A percentile compares a stretch with the other conserved stretches of the same genome.
These are phyloP conservation scores for Sparidentex hasta DNA, from an alignment of 2,797 vertebrate species.

Conservation along the genomic window DNA sequence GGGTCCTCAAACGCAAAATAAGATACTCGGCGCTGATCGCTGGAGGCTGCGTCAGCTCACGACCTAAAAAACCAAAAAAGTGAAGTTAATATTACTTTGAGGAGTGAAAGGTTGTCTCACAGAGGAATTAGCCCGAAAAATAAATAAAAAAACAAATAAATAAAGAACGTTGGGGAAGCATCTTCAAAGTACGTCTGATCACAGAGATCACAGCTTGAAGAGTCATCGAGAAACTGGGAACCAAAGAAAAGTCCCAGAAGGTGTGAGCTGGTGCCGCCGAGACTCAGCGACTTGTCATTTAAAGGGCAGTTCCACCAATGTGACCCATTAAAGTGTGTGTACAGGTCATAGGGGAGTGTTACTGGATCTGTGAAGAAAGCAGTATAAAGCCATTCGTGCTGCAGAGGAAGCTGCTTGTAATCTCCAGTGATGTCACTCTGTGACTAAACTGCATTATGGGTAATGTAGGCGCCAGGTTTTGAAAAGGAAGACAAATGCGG, in stretches of 20 bases:
- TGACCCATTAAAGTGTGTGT: too few species aligned
- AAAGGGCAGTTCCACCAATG: too few species aligned
- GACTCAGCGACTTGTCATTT: not conserved
- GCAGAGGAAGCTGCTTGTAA: too few species aligned
- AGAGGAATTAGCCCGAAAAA: not conserved
- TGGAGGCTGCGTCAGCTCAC: not conserved
- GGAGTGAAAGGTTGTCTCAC: not conserved
- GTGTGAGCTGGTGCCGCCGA: not conserved
- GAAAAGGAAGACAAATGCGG: too few species aligned
- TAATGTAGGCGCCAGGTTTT: too few species aligned
- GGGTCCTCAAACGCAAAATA: slow-evolving; percentile 13
- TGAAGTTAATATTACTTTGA: slow-evolving; percentile 15
- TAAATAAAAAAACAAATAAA: not conserved
- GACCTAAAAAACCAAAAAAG: not conserved
- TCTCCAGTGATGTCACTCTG: too few species aligned
- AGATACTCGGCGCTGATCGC: not conserved
- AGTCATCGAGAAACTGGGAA: slow-evolving; percentile 5
- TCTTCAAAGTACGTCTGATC: slow-evolving; percentile 22
- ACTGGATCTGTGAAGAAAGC: too few species aligned
- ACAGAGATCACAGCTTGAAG: not conserved
- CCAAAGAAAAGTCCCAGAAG: slow-evolving; percentile 17
- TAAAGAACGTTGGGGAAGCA: not conserved
- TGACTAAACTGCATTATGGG: too few species aligned
- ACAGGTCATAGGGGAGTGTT: too few species aligned
- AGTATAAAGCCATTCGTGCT: too few species aligned